phyloP scores from a whole-genome alignment of 2,888 invertebrate species.

The Microplitis deprimator region DNA sequence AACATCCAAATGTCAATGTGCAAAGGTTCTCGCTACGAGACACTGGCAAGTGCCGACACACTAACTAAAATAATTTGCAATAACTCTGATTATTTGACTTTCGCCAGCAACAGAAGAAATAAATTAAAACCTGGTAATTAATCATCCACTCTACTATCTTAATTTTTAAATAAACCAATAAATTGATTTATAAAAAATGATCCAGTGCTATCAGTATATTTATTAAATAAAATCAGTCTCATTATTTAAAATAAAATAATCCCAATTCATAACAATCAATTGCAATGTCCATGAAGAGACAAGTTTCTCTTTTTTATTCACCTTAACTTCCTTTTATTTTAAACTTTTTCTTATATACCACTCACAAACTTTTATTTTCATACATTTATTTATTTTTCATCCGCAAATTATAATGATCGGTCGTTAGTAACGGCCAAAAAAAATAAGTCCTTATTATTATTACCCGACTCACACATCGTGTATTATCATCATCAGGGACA shows the following conservation, averaged over 20 bases:
- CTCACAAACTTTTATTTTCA: neutral
- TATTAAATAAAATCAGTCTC: neutral
- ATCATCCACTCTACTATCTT: neutral
- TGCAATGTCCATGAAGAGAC: neutral
- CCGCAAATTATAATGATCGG: neutral
- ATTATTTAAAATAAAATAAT: neutral
- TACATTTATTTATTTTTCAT: neutral
- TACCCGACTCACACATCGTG: neutral
- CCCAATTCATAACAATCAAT: neutral
- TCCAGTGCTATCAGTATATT: neutral
- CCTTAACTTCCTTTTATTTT: neutral
- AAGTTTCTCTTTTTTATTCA: constrained; percentile 8
- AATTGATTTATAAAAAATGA: too few relatives aligned
- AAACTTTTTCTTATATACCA: neutral
- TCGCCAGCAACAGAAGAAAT: constrained; percentile 58
- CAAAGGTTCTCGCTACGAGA: constrained; percentile 90
- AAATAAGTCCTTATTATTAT: neutral
- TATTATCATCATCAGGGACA: constrained; percentile 1
- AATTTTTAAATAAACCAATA: too few relatives aligned
- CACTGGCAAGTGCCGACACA: constrained; percentile 75
- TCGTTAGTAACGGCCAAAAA: neutral
- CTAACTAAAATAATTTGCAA: constrained; percentile 69
- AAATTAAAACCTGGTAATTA: constrained; percentile 40
- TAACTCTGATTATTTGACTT: constrained; percentile 61
- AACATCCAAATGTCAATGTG: constrained; percentile 92